Conservation (phyloP, 2,113 vertebrate species). For the Cheirogaleus medius region DNA sequence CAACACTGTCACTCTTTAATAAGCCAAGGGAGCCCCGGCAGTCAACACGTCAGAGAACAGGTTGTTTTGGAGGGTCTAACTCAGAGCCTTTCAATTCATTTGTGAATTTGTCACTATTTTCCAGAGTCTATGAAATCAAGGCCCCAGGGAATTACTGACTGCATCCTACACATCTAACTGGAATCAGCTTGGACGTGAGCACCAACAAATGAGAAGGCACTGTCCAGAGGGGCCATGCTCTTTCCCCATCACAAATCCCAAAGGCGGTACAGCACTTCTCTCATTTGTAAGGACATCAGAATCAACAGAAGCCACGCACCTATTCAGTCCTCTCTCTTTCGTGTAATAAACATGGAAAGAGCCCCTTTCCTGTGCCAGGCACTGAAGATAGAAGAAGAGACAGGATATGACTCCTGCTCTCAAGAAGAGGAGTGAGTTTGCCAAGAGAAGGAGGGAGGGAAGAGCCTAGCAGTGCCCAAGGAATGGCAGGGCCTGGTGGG, state of each 20-base stretch:
- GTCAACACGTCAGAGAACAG: neutral
- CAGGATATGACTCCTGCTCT: neutral
- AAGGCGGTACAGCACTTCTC: neutral
- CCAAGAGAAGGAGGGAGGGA: neutral
- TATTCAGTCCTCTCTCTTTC: neutral
- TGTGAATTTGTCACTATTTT: neutral
- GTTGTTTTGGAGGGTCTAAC: neutral
- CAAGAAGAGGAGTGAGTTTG: neutral
- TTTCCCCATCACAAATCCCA: neutral
- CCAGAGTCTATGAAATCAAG: neutral
- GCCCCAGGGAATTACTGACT: neutral
- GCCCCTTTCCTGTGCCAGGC: neutral
- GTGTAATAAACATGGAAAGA: neutral
- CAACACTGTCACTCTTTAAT: neutral
- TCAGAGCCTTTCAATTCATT: neutral
- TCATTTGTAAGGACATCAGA: neutral
- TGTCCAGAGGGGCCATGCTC: neutral
- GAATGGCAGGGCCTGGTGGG: neutral
- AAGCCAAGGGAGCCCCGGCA: neutral
- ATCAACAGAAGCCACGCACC: neutral
- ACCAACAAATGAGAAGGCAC: neutral
- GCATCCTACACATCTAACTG: neutral
- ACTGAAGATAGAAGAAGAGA: neutral
- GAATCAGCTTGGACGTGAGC: neutral
- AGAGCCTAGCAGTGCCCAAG: neutral